These are phyloP conservation scores for Pelodytes ibericus DNA, from an alignment of 2,797 vertebrate species.

Conservation along the genomic window DNA sequence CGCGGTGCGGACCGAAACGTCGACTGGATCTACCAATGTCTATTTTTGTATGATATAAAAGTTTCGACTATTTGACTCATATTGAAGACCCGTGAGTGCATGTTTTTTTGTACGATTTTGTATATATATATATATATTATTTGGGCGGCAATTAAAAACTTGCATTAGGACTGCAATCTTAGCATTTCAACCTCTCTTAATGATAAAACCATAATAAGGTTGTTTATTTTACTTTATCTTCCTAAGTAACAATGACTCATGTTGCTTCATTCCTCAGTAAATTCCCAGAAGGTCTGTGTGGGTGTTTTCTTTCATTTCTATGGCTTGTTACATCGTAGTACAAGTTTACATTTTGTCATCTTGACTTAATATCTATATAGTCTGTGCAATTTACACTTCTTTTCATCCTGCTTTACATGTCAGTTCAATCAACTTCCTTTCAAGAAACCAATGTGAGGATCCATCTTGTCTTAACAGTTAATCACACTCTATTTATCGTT, in stretches of 20 bases:
- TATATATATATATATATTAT: too few relatives aligned
- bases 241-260: conserved; percentile 20
- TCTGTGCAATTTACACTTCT: neutral
- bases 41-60: too few relatives aligned
- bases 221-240: conserved; percentile 25
- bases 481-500: conserved; percentile 42
- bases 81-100: too few relatives aligned
- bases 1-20: too few relatives aligned
- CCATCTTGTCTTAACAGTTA: conserved; percentile 27
- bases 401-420: conserved; percentile 13
- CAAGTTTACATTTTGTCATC: conserved; percentile 16
- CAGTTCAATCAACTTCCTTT: neutral
- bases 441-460: conserved; percentile 13
- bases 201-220: too few relatives aligned
- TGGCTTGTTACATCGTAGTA: conserved; percentile 12
- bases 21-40: too few relatives aligned
- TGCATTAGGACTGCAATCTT: too few relatives aligned
- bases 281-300: conserved; percentile 23
- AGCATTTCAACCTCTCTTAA: too few relatives aligned
- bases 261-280: neutral
- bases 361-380: conserved; percentile 10
- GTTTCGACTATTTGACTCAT: too few relatives aligned
- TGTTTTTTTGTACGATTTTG: too few relatives aligned
- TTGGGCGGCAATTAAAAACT: too few relatives aligned
- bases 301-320: conserved; percentile 29